Evolutionary conservation across 1,140 invertebrate genomes (phyloP), one percentile per base, ranked within the genome.

Genomic region (Riptortus pedestris): DNA sequence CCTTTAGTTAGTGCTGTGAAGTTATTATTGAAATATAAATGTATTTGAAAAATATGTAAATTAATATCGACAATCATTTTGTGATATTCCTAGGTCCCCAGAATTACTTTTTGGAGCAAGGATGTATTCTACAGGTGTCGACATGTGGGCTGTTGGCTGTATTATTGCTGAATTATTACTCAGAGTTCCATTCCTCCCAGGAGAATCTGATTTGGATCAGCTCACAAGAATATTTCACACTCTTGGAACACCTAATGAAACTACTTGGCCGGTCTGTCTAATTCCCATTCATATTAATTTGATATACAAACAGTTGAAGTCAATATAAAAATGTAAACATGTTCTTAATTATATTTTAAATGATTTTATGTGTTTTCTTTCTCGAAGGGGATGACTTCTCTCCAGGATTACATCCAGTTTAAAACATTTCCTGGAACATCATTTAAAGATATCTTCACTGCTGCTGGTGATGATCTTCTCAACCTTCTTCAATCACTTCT

Each of bases 81-180:
- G n/a, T n/a, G n/a, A n/a, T 63, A 18, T 29, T 29, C 26, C 29
- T 69, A 82, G 93, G 73, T 83, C 90, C 47, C 96, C 97, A 16
- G 97, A 99, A 76, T 76, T 99, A 12, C 78, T 99, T 14, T 98
- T 93, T 79, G 97, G 96, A 47, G 91, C 95, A 1, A 80, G 90
- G 55, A 87, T 92, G 72, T 99, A 99, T 78, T 89, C 92, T 9
- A 90, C 87, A 60, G 93, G 91, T 5, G 87, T 99, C n/a, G 97
- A 99, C 72, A 96, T 98, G 79, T 99, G 96, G 96, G 94, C 96
- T 16, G 83, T 96, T 12, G 96, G 96, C 5, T 99, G 97, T 75
- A 99, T 99, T 73, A 73, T 99, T 66, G 96, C 93, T 0, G 97
- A 99, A 78, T 77, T 99, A 16, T 75, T 99, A 58, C 78, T 98